These are phyloP conservation scores for Lacerta agilis DNA, from an alignment of 2,797 vertebrate genomes.

Conservation along the genomic window DNA sequence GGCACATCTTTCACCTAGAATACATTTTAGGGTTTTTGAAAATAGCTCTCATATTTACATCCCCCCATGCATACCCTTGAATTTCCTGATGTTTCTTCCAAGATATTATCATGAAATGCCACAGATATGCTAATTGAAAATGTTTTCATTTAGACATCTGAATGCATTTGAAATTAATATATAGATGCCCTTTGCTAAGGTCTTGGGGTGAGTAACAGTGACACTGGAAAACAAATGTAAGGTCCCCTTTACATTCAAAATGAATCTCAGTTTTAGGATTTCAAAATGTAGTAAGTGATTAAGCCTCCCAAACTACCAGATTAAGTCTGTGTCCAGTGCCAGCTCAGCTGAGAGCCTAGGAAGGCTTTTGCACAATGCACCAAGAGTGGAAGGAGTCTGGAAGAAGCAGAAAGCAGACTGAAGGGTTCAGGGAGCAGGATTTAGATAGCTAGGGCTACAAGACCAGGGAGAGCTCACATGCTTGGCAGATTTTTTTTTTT, in stretches of 20 bases:
- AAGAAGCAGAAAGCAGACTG: neutral
- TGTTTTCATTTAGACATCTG: neutral
- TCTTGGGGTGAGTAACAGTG: neutral
- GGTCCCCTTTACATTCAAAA: neutral
- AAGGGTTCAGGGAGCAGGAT: neutral
- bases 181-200: neutral
- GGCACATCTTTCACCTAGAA: neutral
- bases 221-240: neutral
- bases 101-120: neutral
- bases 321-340: neutral
- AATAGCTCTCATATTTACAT: neutral
- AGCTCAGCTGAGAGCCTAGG: neutral
- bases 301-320: neutral
- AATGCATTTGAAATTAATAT: neutral
- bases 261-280: neutral
- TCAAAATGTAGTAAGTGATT: neutral
- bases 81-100: constrained; percentile 12
- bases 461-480: neutral
- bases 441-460: neutral
- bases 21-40: neutral
- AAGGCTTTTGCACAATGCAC: neutral
- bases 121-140: neutral
- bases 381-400: too few species aligned
- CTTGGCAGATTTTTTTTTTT: neutral
- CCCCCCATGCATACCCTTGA: neutral